phyloP scores from a whole-genome alignment of 1,140 invertebrate genomes.

The Cheumatopsyche charites region DNA sequence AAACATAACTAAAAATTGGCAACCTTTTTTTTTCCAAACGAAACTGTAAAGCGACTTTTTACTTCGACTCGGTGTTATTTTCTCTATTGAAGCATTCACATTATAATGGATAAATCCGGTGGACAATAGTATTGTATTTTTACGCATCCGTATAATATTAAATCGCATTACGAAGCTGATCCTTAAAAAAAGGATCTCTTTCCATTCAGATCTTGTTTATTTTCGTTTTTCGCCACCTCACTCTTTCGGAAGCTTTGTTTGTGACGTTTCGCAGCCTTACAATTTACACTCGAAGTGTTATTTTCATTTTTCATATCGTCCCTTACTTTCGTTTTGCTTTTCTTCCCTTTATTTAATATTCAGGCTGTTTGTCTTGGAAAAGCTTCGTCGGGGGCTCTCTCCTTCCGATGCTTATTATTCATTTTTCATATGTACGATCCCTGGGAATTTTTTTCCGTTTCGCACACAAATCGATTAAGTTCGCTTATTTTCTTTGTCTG shows the following conservation, averaged over 20 bases:
- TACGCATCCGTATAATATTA: background rate
- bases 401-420: no score
- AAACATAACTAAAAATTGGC: no score
- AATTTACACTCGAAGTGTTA: conserved; percentile 3
- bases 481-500: no score
- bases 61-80: no score
- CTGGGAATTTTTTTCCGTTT: no score
- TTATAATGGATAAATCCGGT: no score
- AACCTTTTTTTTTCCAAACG: no score
- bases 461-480: no score
- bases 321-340: background rate
- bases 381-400: background rate
- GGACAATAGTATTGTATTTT: background rate
- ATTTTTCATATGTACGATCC: no score
- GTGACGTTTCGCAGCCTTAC: conserved; percentile 4
- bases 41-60: no score
- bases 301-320: conserved; percentile 15
- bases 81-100: no score
- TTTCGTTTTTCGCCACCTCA: no score
- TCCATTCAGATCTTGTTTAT: background rate
- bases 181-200: background rate
- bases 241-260: background rate
- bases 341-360: conserved; percentile 7
- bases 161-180: background rate
- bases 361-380: conserved; percentile 9